These are phyloP conservation scores for Sitophilus oryzae DNA, from an alignment of 1,140 invertebrate species.

Conservation along the genomic window DNA sequence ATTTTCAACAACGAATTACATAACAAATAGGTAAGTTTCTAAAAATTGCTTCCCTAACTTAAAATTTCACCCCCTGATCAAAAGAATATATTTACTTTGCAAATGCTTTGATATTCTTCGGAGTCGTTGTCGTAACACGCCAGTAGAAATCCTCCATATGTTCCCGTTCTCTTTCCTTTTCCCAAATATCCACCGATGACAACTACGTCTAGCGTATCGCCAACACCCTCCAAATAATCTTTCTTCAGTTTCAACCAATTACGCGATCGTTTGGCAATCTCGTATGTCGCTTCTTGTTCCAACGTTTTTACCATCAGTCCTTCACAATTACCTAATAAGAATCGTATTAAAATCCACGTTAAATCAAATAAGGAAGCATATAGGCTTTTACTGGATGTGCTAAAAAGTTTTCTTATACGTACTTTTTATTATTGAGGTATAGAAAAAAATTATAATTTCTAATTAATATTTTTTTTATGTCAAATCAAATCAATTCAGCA, in stretches of 20 bases:
- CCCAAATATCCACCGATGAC: conserved; percentile 94
- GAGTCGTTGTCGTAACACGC: conserved; percentile 92
- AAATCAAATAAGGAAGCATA: conserved; percentile 1
- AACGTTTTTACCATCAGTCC: conserved; percentile 98
- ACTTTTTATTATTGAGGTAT: no score
- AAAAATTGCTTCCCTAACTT: no score
- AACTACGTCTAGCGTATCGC: conserved; percentile 91
- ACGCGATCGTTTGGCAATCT: conserved; percentile 93
- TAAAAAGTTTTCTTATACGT: no score
- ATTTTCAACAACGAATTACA: no score
- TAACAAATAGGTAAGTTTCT: no score
- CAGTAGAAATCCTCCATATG: conserved; percentile 92
- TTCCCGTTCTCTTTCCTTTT: conserved; percentile 88
- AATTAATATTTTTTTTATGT: no score
- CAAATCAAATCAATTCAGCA: no score
- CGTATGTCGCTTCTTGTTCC: conserved; percentile 88
- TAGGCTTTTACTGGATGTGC: no score
- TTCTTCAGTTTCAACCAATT: conserved; percentile 99
- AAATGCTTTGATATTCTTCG: conserved; percentile 91
- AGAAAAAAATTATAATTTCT: no score
- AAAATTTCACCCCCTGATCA: no score
- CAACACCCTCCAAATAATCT: conserved; percentile 92
- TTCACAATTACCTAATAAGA: conserved; percentile 85
- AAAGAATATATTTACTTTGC: conserved; percentile 54
- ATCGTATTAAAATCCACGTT: no score